These are phyloP conservation scores for Heterodera carotae DNA, from an alignment of 1,140 invertebrate species.

Conservation along the genomic window DNA sequence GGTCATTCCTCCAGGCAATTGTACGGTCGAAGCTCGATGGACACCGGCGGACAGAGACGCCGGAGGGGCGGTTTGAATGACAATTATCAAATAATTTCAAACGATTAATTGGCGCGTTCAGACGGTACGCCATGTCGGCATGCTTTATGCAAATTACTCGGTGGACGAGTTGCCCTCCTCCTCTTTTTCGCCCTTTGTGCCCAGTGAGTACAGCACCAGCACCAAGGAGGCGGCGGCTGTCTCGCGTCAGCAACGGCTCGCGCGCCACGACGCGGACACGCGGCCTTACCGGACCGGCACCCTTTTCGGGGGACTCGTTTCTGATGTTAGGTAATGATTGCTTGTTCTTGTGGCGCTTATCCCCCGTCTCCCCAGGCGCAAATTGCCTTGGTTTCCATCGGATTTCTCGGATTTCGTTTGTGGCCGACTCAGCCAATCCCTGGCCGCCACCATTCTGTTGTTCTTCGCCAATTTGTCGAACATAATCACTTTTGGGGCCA, in stretches of 20 bases:
- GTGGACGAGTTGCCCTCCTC: slow-evolving; percentile 8
- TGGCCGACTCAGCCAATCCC: slow-evolving; percentile 51
- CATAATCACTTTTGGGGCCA: slow-evolving; percentile 67
- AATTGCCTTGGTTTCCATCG: slow-evolving; percentile 58
- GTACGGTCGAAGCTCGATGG: slow-evolving; percentile 63
- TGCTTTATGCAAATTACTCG: slow-evolving; percentile 36
- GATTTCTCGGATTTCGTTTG: slow-evolving; percentile 67
- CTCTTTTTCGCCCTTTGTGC: background rate
- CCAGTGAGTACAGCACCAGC: slow-evolving; percentile 10
- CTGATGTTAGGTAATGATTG: slow-evolving; percentile 50
- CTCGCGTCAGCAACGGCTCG: background rate
- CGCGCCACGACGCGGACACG: background rate
- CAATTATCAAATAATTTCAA: background rate
- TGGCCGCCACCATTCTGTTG: slow-evolving; percentile 61
- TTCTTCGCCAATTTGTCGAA: slow-evolving; percentile 68
- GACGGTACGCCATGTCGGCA: slow-evolving; percentile 43
- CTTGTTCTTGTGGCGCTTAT: no score
- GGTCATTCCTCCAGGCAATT: slow-evolving; percentile 67
- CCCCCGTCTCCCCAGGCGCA: slow-evolving; percentile 35
- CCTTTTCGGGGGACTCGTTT: slow-evolving; percentile 46
- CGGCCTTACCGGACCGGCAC: slow-evolving; percentile 33
- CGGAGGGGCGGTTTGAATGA: slow-evolving; percentile 14
- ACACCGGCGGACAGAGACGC: slow-evolving; percentile 42
- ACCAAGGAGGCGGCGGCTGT: slow-evolving; percentile 6
- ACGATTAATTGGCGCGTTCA: background rate